Evolutionary conservation across 2,888 invertebrate genomes (phyloP), one percentile per base, ranked within the genome.

Genomic region (Amphipoea oculea): DNA sequence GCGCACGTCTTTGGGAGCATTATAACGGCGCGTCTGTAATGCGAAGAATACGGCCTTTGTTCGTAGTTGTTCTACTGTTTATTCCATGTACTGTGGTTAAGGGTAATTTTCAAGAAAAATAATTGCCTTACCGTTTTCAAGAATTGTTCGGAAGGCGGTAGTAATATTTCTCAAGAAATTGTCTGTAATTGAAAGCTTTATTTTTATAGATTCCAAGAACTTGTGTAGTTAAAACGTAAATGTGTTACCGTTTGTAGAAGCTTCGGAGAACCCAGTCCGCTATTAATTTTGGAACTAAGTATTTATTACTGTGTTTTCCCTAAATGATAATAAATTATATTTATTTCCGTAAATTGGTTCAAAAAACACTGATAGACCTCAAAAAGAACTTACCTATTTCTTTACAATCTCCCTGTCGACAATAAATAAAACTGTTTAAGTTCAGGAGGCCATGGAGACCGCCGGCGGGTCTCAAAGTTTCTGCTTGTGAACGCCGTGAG

Each of bases 31-130:
- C 12, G 14, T 29, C 4, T 12, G 6, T n/a, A 6, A 6, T 29
- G 0, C 62, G 29, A 7, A n/a, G 6, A 17, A 17, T 29, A 2
- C 6, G 1, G 9, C 36, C 3, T 60, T 76, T n/a, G 20, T 48
- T 60, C 45, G 12, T 7, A 60, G n/a, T 60, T 76, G 17, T 60
- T 29, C 57, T 75, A 75, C 75, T 36, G 57, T 20, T 75, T 36
- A n/a, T 45, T 12, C 23, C 11, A 36, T 23, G 1, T 17, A 36
- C 75, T 75, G 36, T 75, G 45, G 36, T 45, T 57, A 57, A 36
- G 17, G 12, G 36, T 11, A 45, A 45, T 23, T 36, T 12, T 29
- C 23, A 57, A 11, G 11, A 36, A 75, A 60, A 23, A 75, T 23
- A 45, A 74, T 75, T 75, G 17, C 23, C 42, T 36, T 42, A 42